Evolutionary conservation across 2,888 invertebrate species (phyloP).

Genomic region (Steinernema carpocapsae): DNA sequence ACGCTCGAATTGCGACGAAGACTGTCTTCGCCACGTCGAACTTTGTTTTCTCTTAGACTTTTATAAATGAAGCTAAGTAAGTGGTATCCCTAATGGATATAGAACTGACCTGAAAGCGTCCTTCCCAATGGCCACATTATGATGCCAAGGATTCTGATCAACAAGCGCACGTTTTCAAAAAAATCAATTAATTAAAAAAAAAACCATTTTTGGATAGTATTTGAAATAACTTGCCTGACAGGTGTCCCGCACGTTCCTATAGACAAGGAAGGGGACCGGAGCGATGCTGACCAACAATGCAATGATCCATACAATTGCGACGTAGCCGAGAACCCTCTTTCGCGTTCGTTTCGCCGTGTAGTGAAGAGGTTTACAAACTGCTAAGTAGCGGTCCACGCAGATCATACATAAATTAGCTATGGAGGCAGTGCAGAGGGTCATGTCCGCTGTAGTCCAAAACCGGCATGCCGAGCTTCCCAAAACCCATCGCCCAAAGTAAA

Average conservation of each 20-base stretch:
- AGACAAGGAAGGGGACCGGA: slow-evolving; percentile 80
- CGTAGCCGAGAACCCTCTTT: slow-evolving; percentile 81
- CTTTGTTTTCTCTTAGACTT: too few relatives aligned
- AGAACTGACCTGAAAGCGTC: too few relatives aligned
- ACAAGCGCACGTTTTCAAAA: too few relatives aligned
- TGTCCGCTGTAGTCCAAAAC: slow-evolving; percentile 73
- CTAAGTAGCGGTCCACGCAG: slow-evolving; percentile 73
- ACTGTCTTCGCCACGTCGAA: too few relatives aligned
- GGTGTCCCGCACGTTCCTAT: slow-evolving; percentile 75
- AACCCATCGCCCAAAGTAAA: slow-evolving; percentile 66
- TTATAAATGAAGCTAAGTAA: too few relatives aligned
- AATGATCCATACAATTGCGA: slow-evolving; percentile 87
- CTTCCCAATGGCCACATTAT: too few relatives aligned
- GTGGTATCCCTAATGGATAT: too few relatives aligned
- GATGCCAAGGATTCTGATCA: too few relatives aligned
- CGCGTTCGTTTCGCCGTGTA: slow-evolving; percentile 86
- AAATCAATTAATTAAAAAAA: too few relatives aligned
- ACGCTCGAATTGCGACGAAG: slow-evolving; percentile 10
- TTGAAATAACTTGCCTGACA: slow-evolving; percentile 44
- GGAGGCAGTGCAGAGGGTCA: slow-evolving; percentile 73
- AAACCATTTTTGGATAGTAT: too few relatives aligned
- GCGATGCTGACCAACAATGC: slow-evolving; percentile 92
- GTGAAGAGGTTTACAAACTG: slow-evolving; percentile 82
- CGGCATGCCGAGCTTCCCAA: slow-evolving; percentile 69
- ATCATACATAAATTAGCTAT: slow-evolving; percentile 74